A percentile compares a stretch with the other conserved stretches of the same genome.
Conservation (phyloP, 2,113 vertebrate genomes). For the Acrocephalus kingi region DNA sequence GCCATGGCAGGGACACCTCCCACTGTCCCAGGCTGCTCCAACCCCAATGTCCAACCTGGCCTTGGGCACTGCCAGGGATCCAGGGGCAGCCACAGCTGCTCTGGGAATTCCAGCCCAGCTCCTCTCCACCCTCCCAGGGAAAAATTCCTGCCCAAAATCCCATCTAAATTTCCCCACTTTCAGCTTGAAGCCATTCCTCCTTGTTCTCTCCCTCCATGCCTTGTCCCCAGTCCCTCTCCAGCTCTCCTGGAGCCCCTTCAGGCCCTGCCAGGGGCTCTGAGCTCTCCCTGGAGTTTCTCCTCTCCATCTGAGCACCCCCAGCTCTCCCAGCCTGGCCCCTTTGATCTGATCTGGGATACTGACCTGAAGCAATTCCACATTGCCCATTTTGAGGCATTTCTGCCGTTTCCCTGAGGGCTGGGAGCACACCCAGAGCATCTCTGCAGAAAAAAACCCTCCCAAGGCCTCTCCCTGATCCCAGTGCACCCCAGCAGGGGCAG, state of each 20-base stretch:
- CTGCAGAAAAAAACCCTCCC: background rate
- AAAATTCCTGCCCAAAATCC: background rate
- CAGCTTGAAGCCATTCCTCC: background rate
- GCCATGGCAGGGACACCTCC: background rate
- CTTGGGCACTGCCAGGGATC: background rate
- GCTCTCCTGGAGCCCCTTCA: background rate
- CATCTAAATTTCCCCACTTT: fast-evolving
- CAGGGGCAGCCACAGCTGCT: background rate
- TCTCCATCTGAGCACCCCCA: fast-evolving
- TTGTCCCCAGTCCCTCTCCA: background rate
- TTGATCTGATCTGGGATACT: background rate
- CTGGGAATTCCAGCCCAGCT: background rate
- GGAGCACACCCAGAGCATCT: background rate
- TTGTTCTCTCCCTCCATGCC: background rate
- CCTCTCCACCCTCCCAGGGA: background rate
- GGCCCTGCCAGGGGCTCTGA: background rate
- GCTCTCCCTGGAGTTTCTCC: background rate
- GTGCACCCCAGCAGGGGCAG: background rate
- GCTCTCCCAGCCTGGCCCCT: fast-evolving
- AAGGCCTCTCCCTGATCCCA: fast-evolving
- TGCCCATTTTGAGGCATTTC: background rate
- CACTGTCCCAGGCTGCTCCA: background rate
- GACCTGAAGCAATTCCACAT: fast-evolving
- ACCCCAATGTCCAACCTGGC: background rate
- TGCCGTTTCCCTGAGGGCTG: fast-evolving